These are phyloP conservation scores for Corapipo altera DNA, from an alignment of 2,113 vertebrate genomes.

Conservation along the genomic window DNA sequence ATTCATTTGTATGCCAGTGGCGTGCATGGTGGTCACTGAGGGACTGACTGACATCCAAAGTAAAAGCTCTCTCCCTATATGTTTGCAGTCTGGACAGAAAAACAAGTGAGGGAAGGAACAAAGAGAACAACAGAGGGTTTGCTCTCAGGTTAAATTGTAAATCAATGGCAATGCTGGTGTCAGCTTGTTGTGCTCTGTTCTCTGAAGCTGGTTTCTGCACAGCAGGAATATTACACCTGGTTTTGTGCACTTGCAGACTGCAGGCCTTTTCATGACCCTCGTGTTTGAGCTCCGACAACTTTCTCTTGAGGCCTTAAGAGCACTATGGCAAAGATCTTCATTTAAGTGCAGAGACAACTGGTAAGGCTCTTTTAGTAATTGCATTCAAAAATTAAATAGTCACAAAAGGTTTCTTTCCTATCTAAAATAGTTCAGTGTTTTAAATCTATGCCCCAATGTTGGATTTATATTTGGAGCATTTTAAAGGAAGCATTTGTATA, in stretches of 20 bases:
- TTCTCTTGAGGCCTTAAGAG: slow-evolving; percentile 66
- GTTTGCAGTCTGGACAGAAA: background rate
- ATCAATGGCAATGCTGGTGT: background rate
- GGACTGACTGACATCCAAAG: background rate
- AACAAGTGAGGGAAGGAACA: background rate
- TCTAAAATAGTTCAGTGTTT: background rate
- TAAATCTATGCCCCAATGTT: background rate
- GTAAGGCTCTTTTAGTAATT: slow-evolving; percentile 61
- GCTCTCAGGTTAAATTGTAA: background rate
- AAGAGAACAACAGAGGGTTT: background rate
- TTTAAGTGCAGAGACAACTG: slow-evolving; percentile 82
- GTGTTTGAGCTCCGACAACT: slow-evolving; percentile 79
- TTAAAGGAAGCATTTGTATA: background rate
- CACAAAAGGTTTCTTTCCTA: background rate
- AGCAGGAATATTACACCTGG: background rate
- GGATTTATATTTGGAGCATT: background rate
- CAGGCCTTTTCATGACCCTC: slow-evolving; percentile 76
- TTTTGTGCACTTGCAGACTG: slow-evolving; percentile 55
- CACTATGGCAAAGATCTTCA: slow-evolving; percentile 76
- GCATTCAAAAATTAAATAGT: background rate
- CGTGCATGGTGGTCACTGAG: background rate
- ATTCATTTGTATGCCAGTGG: background rate
- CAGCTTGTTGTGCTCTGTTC: background rate
- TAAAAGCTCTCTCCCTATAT: background rate
- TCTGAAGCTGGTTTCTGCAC: background rate